A percentile compares a stretch with the other conserved stretches of the same genome.
Evolutionary conservation across 1,140 invertebrate genomes (phyloP).

Genomic region (Drosophila athabasca): DNA sequence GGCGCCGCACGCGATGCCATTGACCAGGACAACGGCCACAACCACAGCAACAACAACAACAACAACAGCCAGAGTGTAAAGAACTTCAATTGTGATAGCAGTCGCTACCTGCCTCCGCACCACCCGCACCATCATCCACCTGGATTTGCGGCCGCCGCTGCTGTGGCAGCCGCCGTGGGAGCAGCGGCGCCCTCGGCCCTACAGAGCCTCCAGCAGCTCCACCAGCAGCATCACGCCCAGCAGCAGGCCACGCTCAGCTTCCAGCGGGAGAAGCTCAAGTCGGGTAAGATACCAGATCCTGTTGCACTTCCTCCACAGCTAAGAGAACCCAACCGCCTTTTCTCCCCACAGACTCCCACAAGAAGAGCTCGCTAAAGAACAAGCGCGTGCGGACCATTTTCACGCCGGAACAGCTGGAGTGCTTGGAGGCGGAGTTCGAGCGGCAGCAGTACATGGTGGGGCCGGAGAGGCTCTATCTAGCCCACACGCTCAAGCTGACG

Average conservation of each 20-base stretch:
- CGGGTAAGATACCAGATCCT: constrained; percentile 49
- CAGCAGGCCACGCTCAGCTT: constrained; percentile 75
- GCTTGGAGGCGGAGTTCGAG: constrained; percentile 95
- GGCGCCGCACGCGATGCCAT: constrained; percentile 42
- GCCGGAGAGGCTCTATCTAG: constrained; percentile 94
- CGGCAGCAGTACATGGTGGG: constrained; percentile 97
- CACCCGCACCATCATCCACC: constrained; percentile 36
- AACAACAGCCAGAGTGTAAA: constrained; percentile 70
- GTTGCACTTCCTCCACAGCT: background rate
- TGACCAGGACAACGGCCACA: constrained; percentile 22
- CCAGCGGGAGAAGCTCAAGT: constrained; percentile 77
- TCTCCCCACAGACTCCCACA: constrained; percentile 53
- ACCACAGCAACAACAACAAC: constrained; percentile 40
- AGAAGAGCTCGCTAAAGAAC: constrained; percentile 81
- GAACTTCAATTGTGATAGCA: constrained; percentile 81
- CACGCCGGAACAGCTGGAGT: constrained; percentile 95
- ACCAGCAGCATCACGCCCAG: constrained; percentile 82
- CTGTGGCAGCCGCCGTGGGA: constrained; percentile 58
- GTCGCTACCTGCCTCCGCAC: constrained; percentile 63
- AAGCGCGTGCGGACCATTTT: constrained; percentile 97
- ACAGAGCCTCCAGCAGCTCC: constrained; percentile 81
- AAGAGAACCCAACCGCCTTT: background rate
- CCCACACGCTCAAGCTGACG: constrained; percentile 93
- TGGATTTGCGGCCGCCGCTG: constrained; percentile 53
- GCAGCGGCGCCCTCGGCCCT: constrained; percentile 70